Conservation (phyloP, 2,888 invertebrate species). For the Synanthedon myopaeformis region DNA sequence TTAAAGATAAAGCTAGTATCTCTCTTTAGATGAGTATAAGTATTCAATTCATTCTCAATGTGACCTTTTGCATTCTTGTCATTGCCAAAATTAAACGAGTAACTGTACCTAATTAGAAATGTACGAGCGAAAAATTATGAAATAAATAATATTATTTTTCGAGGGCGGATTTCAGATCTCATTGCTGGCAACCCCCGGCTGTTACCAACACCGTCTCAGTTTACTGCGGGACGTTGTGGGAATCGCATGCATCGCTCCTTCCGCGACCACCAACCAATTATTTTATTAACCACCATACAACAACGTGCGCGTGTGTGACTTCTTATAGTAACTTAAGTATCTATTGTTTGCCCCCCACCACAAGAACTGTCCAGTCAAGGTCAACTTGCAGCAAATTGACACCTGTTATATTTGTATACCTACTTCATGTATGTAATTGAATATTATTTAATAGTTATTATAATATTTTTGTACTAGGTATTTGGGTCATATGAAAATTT, state of each 20-base stretch:
- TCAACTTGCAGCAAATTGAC: constrained; percentile 47
- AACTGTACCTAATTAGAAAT: too few relatives aligned
- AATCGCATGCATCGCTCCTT: constrained; percentile 20
- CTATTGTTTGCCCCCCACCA: constrained; percentile 21
- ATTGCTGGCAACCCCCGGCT: constrained; percentile 44
- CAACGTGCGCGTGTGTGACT: constrained; percentile 52
- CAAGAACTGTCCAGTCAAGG: constrained; percentile 41
- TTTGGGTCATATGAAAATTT: not conserved
- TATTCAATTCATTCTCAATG: too few relatives aligned
- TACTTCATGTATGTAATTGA: constrained; percentile 43
- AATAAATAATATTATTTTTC: too few relatives aligned
- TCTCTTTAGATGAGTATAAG: too few relatives aligned
- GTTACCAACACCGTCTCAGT: constrained; percentile 35
- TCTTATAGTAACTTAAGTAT: constrained; percentile 34
- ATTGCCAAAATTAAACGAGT: too few relatives aligned
- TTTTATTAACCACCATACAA: constrained; percentile 24
- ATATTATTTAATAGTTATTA: constrained; percentile 6
- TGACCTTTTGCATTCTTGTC: too few relatives aligned
- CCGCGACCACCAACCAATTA: constrained; percentile 18
- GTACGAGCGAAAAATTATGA: too few relatives aligned
- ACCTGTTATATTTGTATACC: constrained; percentile 57
- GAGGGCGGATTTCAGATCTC: constrained; percentile 18
- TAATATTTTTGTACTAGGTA: not conserved
- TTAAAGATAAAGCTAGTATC: too few relatives aligned
- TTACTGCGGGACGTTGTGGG: constrained; percentile 34